phyloP scores from a whole-genome alignment of 1,140 invertebrate genomes.

The Hycleus cichorii region DNA sequence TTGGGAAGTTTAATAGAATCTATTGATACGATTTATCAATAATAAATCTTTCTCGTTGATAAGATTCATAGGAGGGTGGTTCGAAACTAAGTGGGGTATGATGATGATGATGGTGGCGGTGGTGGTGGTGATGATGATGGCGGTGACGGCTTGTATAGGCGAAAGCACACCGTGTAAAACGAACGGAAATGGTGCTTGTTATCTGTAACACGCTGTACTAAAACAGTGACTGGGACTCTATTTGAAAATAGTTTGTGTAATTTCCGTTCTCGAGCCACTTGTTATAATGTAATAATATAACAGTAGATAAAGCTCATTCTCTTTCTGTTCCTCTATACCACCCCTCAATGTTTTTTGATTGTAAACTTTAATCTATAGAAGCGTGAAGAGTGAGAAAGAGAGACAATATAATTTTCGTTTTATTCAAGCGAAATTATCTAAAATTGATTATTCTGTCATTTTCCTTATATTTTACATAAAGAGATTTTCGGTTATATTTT shows the following conservation, averaged over 20 bases:
- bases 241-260: slow-evolving; percentile 40
- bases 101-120: too few relatives aligned
- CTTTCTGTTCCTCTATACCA: background rate
- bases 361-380: too few relatives aligned
- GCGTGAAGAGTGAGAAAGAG: too few relatives aligned
- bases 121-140: too few relatives aligned
- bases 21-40: background rate
- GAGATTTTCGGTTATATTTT: too few relatives aligned
- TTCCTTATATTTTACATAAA: too few relatives aligned
- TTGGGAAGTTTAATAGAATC: background rate
- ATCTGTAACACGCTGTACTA: slow-evolving; percentile 30
- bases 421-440: too few relatives aligned
- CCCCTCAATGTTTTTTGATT: too few relatives aligned
- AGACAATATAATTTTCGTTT: too few relatives aligned
- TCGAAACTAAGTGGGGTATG: too few relatives aligned
- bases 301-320: slow-evolving; percentile 26
- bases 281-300: slow-evolving; percentile 39
- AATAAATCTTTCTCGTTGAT: background rate
- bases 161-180: slow-evolving; percentile 14
- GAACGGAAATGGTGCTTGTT: slow-evolving; percentile 25
- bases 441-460: too few relatives aligned
- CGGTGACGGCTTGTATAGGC: too few relatives aligned
- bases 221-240: slow-evolving; percentile 37
- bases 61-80: background rate
- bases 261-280: slow-evolving; percentile 38